Conservation (phyloP, 2,888 invertebrate species). For the Drosophila macrothrix region DNA sequence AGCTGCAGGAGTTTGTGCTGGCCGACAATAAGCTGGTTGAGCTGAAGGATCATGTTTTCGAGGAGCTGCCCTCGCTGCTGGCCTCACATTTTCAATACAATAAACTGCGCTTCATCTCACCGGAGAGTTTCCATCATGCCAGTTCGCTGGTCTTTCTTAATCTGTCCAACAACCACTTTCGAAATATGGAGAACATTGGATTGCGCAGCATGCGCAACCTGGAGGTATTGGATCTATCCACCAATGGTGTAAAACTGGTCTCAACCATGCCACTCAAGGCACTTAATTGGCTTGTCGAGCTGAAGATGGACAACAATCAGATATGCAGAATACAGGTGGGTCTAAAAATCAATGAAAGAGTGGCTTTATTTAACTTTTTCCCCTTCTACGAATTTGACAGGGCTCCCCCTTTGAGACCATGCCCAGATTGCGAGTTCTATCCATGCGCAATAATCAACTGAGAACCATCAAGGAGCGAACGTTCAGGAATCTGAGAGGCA, state of each 20-base stretch:
- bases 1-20: slow-evolving; percentile 89
- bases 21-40: slow-evolving; percentile 91
- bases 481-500: slow-evolving; percentile 91
- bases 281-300: slow-evolving; percentile 94
- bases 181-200: slow-evolving; percentile 91
- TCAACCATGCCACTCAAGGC: slow-evolving; percentile 89
- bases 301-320: slow-evolving; percentile 93
- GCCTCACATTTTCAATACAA: slow-evolving; percentile 92
- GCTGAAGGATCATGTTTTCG: slow-evolving; percentile 91
- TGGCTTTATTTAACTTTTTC: neutral
- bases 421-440: slow-evolving; percentile 93
- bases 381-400: slow-evolving; percentile 50
- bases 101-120: slow-evolving; percentile 89
- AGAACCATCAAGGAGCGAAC: slow-evolving; percentile 90
- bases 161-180: slow-evolving; percentile 92
- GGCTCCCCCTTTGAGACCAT: slow-evolving; percentile 93
- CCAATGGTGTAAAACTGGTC: slow-evolving; percentile 90
- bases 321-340: slow-evolving; percentile 90
- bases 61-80: slow-evolving; percentile 88
- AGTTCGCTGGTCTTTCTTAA: slow-evolving; percentile 93
- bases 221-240: slow-evolving; percentile 94
- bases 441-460: slow-evolving; percentile 91
- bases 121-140: slow-evolving; percentile 91
- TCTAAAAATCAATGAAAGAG: neutral
- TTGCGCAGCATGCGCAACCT: slow-evolving; percentile 90